Evolutionary conservation across 1,140 invertebrate genomes (phyloP).

Genomic region (Epicauta chinensis): DNA sequence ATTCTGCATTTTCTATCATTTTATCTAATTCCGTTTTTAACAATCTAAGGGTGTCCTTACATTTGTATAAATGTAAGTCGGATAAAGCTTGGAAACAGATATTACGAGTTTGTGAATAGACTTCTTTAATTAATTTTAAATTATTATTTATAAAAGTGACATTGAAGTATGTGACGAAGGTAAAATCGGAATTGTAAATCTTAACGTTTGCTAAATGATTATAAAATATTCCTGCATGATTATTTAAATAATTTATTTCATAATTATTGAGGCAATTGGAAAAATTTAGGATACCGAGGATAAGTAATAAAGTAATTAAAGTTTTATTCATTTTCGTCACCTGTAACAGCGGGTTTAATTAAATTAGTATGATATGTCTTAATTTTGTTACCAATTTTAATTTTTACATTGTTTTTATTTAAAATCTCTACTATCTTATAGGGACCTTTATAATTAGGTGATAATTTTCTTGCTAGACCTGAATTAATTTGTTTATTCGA

Average conservation of each 20-base stretch:
- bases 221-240: slow-evolving; percentile 22
- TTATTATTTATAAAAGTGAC: too few relatives aligned
- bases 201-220: slow-evolving; percentile 16
- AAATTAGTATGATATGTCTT: slow-evolving; percentile 21
- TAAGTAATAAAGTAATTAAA: not conserved
- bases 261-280: not conserved
- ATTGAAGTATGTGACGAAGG: slow-evolving; percentile 22
- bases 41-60: too few relatives aligned
- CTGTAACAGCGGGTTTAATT: slow-evolving; percentile 24
- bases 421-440: slow-evolving; percentile 19
- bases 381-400: slow-evolving; percentile 16
- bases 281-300: slow-evolving; percentile 3
- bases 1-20: too few relatives aligned
- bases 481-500: slow-evolving; percentile 12
- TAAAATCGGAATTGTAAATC: slow-evolving; percentile 17
- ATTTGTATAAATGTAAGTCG: too few relatives aligned
- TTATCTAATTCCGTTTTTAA: too few relatives aligned
- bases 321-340: slow-evolving; percentile 2
- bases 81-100: too few relatives aligned
- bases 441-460: slow-evolving; percentile 17
- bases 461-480: slow-evolving; percentile 18
- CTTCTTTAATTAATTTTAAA: too few relatives aligned
- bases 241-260: not conserved
- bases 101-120: too few relatives aligned
- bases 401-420: slow-evolving; percentile 16